Conservation (phyloP, 2,797 vertebrate genomes). For the Halcyon smyrnensis region DNA sequence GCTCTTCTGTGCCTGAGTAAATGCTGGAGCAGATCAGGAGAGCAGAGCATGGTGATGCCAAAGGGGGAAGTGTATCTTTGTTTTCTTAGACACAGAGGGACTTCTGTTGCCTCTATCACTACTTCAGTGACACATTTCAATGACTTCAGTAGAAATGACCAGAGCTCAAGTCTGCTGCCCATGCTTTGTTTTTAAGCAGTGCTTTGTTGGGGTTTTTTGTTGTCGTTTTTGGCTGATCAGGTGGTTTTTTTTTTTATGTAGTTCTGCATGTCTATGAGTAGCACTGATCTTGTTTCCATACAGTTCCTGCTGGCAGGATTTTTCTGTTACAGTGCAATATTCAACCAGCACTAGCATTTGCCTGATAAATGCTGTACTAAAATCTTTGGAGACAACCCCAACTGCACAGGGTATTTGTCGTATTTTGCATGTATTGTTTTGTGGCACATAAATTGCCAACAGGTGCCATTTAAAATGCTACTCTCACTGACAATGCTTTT, state of each 20-base stretch:
- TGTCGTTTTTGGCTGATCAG: too few relatives aligned
- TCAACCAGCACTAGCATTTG: neutral
- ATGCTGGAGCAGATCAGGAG: neutral
- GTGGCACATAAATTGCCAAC: neutral
- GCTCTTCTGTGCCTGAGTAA: neutral
- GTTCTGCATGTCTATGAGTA: neutral
- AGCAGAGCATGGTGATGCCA: neutral
- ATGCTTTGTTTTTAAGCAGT: neutral
- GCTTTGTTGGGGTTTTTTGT: neutral
- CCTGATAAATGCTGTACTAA: neutral
- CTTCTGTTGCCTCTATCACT: neutral
- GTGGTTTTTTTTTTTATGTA: neutral
- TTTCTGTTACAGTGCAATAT: neutral
- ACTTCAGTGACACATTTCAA: neutral
- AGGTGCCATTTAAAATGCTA: neutral
- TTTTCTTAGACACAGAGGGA: neutral
- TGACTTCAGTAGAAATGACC: neutral
- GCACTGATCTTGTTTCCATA: neutral
- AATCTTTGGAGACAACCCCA: neutral
- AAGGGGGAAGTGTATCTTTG: rapidly evolving
- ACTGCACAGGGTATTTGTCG: neutral
- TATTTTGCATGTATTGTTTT: neutral
- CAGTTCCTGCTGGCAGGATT: neutral
- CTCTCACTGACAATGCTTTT: neutral
- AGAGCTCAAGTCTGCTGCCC: neutral